Conservation (phyloP, 2,888 invertebrate genomes). For the Drosophila diplacantha region DNA sequence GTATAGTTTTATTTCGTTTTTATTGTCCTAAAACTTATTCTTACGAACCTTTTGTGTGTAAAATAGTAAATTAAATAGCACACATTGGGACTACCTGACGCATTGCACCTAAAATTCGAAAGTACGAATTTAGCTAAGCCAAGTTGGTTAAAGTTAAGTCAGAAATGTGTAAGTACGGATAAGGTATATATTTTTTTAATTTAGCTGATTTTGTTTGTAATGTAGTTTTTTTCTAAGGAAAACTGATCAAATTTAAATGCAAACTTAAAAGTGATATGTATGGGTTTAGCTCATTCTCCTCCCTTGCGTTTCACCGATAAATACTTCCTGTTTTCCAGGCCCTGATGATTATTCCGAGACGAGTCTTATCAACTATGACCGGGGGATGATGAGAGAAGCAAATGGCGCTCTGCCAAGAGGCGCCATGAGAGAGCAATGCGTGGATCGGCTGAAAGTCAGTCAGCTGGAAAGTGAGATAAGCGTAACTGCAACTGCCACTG, state of each 20-base stretch:
- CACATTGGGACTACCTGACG: too few species aligned
- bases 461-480: constrained; percentile 53
- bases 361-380: constrained; percentile 12
- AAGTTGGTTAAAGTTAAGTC: not conserved
- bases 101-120: not conserved
- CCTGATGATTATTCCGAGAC: not conserved
- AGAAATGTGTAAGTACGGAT: too few species aligned
- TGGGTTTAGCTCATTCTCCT: not conserved
- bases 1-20: not conserved
- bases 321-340: constrained; percentile 19
- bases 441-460: constrained; percentile 40
- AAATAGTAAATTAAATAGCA: not conserved
- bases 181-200: not conserved
- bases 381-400: constrained; percentile 12
- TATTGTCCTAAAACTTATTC: not conserved
- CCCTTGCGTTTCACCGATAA: constrained; percentile 1
- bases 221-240: not conserved
- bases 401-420: constrained; percentile 14
- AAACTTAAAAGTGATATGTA: not conserved
- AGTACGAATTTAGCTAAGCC: too few species aligned
- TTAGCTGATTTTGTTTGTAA: not conserved
- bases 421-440: constrained; percentile 37
- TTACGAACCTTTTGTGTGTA: too few species aligned
- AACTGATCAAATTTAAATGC: not conserved
- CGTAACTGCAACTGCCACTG: constrained; percentile 22